Conservation (phyloP, 2,797 vertebrate species). For the Ctenochaetus hawaiiensis region DNA sequence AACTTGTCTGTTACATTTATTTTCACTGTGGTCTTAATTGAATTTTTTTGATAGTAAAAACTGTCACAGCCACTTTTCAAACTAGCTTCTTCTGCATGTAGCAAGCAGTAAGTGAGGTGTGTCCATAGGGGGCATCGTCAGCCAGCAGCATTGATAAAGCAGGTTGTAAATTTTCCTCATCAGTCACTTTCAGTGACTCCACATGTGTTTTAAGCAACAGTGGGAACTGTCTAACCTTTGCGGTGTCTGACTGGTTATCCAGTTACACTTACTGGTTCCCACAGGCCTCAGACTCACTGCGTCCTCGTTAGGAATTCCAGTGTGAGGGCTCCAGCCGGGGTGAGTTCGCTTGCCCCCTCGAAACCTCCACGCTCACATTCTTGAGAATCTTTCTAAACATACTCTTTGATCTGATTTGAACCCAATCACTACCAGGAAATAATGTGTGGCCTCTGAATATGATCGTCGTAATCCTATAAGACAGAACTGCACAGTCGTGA, state of each 20-base stretch:
- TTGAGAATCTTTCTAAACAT: slow-evolving; percentile 1
- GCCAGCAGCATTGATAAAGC: not conserved
- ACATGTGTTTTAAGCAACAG: slow-evolving; percentile 16
- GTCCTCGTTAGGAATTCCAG: slow-evolving; percentile 62
- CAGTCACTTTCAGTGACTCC: not conserved
- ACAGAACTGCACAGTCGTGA: not conserved
- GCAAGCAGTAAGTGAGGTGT: not conserved
- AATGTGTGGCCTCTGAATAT: not conserved
- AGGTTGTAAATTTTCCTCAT: not conserved
- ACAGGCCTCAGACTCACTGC: slow-evolving; percentile 36
- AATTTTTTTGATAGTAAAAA: not conserved
- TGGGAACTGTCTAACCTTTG: slow-evolving; percentile 44
- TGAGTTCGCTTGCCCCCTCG: slow-evolving; percentile 30
- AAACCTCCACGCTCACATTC: slow-evolving; percentile 33
- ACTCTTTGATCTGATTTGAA: slow-evolving; percentile 15
- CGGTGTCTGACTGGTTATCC: slow-evolving; percentile 48
- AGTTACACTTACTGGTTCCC: slow-evolving; percentile 63
- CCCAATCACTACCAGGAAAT: not conserved
- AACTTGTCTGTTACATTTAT: not conserved
- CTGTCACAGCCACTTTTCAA: not conserved
- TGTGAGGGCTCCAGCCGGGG: slow-evolving; percentile 55
- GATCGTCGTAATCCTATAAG: slow-evolving; percentile 8
- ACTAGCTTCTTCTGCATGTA: not conserved
- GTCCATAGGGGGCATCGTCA: not conserved
- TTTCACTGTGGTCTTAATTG: not conserved